A percentile compares a stretch with the other conserved stretches of the same genome.
These are phyloP conservation scores for Temnothorax nylanderi DNA, from an alignment of 1,140 invertebrate genomes.

Conservation along the genomic window DNA sequence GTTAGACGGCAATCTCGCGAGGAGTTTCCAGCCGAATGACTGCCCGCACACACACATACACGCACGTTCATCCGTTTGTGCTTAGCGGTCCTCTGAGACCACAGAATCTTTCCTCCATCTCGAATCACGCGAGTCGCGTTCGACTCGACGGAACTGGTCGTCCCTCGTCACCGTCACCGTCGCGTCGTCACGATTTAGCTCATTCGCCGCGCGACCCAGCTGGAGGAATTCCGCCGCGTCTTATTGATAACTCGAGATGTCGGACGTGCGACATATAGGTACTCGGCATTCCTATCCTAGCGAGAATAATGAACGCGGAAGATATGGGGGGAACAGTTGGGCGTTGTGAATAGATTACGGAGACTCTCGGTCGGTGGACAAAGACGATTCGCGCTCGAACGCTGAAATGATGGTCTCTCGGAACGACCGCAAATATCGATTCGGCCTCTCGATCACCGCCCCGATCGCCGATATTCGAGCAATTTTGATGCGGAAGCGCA, in stretches of 20 bases:
- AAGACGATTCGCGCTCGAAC: background rate
- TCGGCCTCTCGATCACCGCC: background rate
- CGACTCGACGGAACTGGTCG: background rate
- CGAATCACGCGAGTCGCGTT: constrained; percentile 42
- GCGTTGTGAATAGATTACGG: constrained; percentile 37
- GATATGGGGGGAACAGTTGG: constrained; percentile 19
- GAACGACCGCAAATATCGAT: constrained; percentile 41
- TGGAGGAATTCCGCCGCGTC: constrained; percentile 10
- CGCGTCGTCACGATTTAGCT: background rate
- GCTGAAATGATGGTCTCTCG: background rate
- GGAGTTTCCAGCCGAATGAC: constrained; percentile 30
- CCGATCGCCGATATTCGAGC: constrained; percentile 32
- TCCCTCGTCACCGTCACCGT: background rate
- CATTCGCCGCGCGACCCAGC: background rate
- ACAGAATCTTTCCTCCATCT: constrained; percentile 46
- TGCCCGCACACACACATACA: background rate
- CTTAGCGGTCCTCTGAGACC: constrained; percentile 53
- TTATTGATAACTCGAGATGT: constrained; percentile 4
- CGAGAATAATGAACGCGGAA: constrained; percentile 35
- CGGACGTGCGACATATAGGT: background rate
- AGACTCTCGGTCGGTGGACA: constrained; percentile 22
- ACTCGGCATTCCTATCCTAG: background rate
- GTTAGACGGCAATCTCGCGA: constrained; percentile 44
- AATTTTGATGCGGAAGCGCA: background rate
- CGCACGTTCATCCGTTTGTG: background rate